Evolutionary conservation across 2,888 invertebrate species (phyloP).

Genomic region (Drosophila diplacantha): DNA sequence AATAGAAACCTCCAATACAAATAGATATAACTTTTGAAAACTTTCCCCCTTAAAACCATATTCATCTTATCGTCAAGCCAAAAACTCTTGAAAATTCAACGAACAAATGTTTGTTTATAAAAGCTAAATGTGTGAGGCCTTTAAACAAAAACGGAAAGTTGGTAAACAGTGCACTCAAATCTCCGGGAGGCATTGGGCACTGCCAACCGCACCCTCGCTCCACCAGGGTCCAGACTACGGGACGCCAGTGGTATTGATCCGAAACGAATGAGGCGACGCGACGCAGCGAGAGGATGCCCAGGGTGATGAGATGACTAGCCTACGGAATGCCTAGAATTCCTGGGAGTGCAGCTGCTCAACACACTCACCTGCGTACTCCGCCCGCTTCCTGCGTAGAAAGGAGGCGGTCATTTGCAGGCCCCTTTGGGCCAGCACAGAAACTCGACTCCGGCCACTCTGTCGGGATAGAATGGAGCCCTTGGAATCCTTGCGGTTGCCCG

Average conservation of each 20-base stretch:
- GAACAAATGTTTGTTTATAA: constrained; percentile 5
- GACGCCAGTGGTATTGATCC: constrained; percentile 41
- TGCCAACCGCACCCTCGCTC: constrained; percentile 19
- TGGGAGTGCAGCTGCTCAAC: not conserved
- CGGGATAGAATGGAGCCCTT: constrained; percentile 71
- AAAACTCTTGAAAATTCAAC: not conserved
- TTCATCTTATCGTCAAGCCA: not conserved
- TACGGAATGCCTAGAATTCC: constrained; percentile 14
- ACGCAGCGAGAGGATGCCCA: not conserved
- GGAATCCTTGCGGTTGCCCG: constrained; percentile 67
- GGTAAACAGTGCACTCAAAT: constrained; percentile 6
- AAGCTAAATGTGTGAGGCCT: not conserved
- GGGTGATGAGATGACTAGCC: constrained; percentile 21
- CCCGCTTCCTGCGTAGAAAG: constrained; percentile 73
- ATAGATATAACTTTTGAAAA: not conserved
- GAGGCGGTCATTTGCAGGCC: constrained; percentile 75
- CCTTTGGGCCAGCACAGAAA: constrained; percentile 58
- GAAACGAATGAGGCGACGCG: constrained; percentile 11
- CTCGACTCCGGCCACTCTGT: constrained; percentile 55
- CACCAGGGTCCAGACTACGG: constrained; percentile 27
- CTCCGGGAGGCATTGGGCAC: constrained; percentile 20
- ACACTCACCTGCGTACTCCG: constrained; percentile 76
- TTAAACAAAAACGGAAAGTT: not conserved
- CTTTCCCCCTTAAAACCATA: not conserved
- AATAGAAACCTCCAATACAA: not conserved